phyloP scores from a whole-genome alignment of 2,797 vertebrate species.

The Phylloscopus collybita region DNA sequence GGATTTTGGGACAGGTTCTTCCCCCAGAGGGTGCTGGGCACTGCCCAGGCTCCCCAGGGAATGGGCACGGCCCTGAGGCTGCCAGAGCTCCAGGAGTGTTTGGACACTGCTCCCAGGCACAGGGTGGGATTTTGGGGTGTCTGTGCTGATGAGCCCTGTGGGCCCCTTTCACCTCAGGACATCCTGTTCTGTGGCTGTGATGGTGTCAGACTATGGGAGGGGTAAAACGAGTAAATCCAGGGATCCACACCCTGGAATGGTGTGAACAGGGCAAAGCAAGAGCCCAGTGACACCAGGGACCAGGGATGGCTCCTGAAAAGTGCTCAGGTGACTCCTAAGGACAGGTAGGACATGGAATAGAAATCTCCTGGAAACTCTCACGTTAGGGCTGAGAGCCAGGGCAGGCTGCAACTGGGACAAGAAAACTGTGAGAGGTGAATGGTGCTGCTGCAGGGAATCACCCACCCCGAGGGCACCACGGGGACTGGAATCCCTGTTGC shows the following conservation, averaged over 20 bases:
- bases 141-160: not conserved
- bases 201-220: not conserved
- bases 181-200: not conserved
- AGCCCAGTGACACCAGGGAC: not conserved
- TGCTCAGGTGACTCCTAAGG: rapidly evolving
- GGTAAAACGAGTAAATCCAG: not conserved
- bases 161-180: not conserved
- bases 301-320: not conserved
- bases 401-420: not conserved
- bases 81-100: not conserved
- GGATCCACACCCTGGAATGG: rapidly evolving
- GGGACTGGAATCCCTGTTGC: not conserved
- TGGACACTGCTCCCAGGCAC: rapidly evolving
- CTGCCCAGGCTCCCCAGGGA: not conserved
- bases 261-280: not conserved
- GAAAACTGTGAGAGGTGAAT: not conserved
- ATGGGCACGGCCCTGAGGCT: not conserved
- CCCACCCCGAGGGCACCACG: not conserved
- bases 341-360: rapidly evolving
- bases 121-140: not conserved
- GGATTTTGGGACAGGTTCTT: not conserved
- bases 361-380: not conserved
- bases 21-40: not conserved
- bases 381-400: not conserved
- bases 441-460: not conserved